phyloP scores from a whole-genome alignment of 2,888 invertebrate species.

The Hypomecis atomaria region DNA sequence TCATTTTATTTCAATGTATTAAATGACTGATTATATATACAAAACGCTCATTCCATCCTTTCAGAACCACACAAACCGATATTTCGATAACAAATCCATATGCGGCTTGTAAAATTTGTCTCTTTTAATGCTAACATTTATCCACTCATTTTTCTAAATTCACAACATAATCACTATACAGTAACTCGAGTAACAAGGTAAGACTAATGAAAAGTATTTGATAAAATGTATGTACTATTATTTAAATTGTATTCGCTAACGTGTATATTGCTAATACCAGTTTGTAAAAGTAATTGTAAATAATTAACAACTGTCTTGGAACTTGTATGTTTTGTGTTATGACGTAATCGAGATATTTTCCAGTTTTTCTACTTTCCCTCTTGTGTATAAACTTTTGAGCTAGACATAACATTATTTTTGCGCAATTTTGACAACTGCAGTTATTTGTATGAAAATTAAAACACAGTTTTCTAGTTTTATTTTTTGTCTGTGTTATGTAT shows the following conservation, averaged over 20 bases:
- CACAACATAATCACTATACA: slow-evolving; percentile 9
- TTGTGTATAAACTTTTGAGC: not conserved
- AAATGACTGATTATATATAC: no score
- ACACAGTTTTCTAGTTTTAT: no score
- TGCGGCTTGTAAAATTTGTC: slow-evolving; percentile 5
- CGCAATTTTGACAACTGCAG: no score
- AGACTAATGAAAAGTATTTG: not conserved
- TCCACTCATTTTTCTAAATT: slow-evolving; percentile 8
- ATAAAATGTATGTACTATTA: slow-evolving; percentile 11
- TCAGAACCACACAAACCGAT: not conserved
- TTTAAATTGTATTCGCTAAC: slow-evolving; percentile 56
- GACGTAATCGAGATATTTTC: not conserved
- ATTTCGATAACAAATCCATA: slow-evolving; percentile 10
- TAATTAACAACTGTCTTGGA: slow-evolving; percentile 44
- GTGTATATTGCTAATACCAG: slow-evolving; percentile 72
- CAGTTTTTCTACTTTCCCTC: not conserved
- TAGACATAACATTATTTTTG: slow-evolving; percentile 1
- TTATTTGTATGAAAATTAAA: no score
- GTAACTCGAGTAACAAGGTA: slow-evolving; percentile 9
- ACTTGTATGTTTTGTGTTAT: slow-evolving; percentile 4
- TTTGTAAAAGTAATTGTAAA: slow-evolving; percentile 40
- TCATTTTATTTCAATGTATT: no score
- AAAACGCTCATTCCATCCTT: not conserved
- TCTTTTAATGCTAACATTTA: not conserved
- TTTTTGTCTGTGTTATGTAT: no score